Conservation (phyloP, 2,888 invertebrate species). For the Mimachlamys varia region DNA sequence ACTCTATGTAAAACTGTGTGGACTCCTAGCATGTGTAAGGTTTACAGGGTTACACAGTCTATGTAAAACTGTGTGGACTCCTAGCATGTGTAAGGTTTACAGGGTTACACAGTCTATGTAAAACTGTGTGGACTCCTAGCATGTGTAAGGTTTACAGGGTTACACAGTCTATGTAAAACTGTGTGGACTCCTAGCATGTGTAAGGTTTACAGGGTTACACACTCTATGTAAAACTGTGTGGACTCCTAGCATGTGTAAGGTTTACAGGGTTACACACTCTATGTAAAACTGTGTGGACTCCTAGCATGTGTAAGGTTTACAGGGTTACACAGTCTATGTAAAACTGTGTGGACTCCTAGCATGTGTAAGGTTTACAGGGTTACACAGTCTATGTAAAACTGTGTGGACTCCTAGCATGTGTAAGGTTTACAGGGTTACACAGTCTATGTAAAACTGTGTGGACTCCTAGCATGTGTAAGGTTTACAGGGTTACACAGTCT, state of each 20-base stretch:
- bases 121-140: too few relatives aligned
- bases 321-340: background rate
- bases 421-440: slow-evolving; percentile 81
- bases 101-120: slow-evolving; percentile 3
- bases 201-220: background rate
- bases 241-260: slow-evolving; percentile 83
- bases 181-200: too few relatives aligned
- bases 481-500: background rate
- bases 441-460: too few relatives aligned
- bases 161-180: background rate
- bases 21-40: too few relatives aligned
- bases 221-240: background rate
- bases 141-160: too few relatives aligned
- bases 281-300: too few relatives aligned
- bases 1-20: background rate
- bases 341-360: too few relatives aligned
- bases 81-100: too few relatives aligned
- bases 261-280: background rate
- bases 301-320: slow-evolving; percentile 86
- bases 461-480: too few relatives aligned
- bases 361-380: slow-evolving; percentile 84
- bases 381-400: too few relatives aligned
- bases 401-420: too few relatives aligned
- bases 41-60: background rate
- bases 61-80: background rate